These are phyloP conservation scores for Lycopodina hypogea DNA, from an alignment of 37 sponge, comb jelly and placozoan genomes.

Conservation along the genomic window DNA sequence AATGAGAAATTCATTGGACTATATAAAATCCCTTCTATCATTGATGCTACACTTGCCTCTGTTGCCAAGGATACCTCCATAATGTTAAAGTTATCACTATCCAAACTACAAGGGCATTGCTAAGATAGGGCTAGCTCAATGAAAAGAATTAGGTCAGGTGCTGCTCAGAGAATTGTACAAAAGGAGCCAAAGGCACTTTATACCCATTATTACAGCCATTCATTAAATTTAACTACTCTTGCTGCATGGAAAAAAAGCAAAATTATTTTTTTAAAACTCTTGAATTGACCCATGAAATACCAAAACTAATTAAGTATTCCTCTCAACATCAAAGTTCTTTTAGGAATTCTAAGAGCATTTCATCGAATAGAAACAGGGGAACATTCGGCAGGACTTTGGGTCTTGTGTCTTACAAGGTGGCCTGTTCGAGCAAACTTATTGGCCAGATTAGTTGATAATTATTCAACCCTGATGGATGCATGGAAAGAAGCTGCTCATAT, in stretches of 20 bases:
- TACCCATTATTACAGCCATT: no score
- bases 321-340: conserved; percentile 51
- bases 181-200: no score
- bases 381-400: conserved; percentile 43
- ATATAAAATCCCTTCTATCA: conserved; percentile 17
- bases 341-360: conserved; percentile 25
- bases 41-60: conserved; percentile 4
- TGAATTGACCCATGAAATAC: conserved; percentile 47
- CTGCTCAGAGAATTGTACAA: conserved; percentile 31
- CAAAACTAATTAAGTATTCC: conserved; percentile 64
- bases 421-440: no score
- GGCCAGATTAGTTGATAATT: no score
- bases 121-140: conserved; percentile 49
- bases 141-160: conserved; percentile 27
- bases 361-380: not conserved
- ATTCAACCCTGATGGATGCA: conserved; percentile 16
- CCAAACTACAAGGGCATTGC: conserved; percentile 40
- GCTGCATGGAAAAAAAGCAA: no score
- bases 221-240: no score
- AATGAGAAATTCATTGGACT: conserved; percentile 54
- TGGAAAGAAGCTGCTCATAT: conserved; percentile 67
- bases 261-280: no score
- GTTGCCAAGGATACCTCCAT: conserved; percentile 36
- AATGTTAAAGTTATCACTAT: conserved; percentile 26
- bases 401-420: conserved; percentile 63